Evolutionary conservation across 2,888 invertebrate species (phyloP).

Genomic region (Tetragonula carbonaria): DNA sequence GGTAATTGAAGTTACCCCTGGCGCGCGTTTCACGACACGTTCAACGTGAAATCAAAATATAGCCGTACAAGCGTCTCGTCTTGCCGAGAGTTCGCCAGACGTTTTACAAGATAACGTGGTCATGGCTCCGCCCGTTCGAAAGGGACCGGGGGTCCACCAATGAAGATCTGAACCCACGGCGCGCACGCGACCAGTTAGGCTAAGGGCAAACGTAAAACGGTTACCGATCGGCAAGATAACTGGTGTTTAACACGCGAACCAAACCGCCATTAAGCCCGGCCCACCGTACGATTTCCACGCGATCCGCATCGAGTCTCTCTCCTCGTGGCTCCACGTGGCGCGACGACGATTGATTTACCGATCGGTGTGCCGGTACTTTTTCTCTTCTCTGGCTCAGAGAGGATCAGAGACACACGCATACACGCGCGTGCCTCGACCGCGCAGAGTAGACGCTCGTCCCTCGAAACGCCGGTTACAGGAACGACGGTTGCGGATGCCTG

Average conservation of each 20-base stretch:
- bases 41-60: slow-evolving; percentile 25
- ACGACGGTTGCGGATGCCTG: slow-evolving; percentile 20
- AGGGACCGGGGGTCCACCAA: slow-evolving; percentile 71
- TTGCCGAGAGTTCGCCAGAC: slow-evolving; percentile 26
- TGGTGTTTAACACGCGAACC: slow-evolving; percentile 81
- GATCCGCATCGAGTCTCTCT: slow-evolving; percentile 40
- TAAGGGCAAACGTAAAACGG: slow-evolving; percentile 79
- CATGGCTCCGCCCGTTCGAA: slow-evolving; percentile 69
- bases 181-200: slow-evolving; percentile 79
- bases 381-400: slow-evolving; percentile 63
- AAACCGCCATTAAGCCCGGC: slow-evolving; percentile 76
- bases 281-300: slow-evolving; percentile 78
- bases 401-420: slow-evolving; percentile 62
- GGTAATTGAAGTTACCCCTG: slow-evolving; percentile 5
- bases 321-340: slow-evolving; percentile 6
- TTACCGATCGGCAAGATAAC: slow-evolving; percentile 80
- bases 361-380: slow-evolving; percentile 59
- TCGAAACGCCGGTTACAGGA: slow-evolving; percentile 27
- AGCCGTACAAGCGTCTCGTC: neutral
- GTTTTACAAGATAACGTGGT: slow-evolving; percentile 43
- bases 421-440: slow-evolving; percentile 28
- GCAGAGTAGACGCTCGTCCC: slow-evolving; percentile 23
- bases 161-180: slow-evolving; percentile 75
- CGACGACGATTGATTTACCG: slow-evolving; percentile 69
- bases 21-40: neutral